These are phyloP conservation scores for Altica lythri DNA, from an alignment of 2,888 invertebrate species.

Conservation along the genomic window DNA sequence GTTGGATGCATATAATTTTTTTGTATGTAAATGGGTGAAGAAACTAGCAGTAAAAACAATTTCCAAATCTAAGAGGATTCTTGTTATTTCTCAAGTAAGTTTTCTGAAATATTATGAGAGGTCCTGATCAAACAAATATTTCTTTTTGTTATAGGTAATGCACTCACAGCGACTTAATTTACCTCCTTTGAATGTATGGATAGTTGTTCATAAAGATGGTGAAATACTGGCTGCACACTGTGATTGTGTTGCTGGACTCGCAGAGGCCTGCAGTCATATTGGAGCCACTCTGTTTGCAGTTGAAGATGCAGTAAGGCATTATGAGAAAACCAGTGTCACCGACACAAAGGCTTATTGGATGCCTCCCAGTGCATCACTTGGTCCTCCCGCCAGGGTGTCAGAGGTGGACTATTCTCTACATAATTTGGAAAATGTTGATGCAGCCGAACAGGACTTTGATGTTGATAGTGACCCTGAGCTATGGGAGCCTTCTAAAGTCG, in stretches of 20 bases:
- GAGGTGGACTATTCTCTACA: not conserved
- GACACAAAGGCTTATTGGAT: not conserved
- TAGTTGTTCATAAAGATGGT: not conserved
- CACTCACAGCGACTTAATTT: not conserved
- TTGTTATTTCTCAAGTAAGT: not conserved
- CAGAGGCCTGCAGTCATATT: constrained; percentile 3
- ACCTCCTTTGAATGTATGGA: not conserved
- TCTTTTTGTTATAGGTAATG: too few species aligned
- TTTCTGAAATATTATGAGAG: not conserved
- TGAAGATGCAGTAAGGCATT: not conserved
- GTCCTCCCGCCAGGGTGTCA: too few species aligned
- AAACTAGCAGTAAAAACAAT: constrained; percentile 4
- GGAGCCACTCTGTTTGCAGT: constrained; percentile 1
- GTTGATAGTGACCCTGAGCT: not conserved
- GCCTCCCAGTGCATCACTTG: too few species aligned
- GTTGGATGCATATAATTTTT: not conserved
- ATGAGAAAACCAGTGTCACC: not conserved
- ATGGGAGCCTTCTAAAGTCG: not conserved
- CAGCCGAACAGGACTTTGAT: not conserved
- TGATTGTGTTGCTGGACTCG: constrained; percentile 2
- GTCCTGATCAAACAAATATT: too few species aligned
- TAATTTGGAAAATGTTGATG: not conserved
- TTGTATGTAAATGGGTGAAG: not conserved
- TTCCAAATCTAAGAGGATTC: not conserved
- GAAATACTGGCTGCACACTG: not conserved